Percentiles rank a stretch among this genome's conserved stretches.
Evolutionary conservation across 2,888 invertebrate species (phyloP).

Genomic region (Odiellus spinosus): DNA sequence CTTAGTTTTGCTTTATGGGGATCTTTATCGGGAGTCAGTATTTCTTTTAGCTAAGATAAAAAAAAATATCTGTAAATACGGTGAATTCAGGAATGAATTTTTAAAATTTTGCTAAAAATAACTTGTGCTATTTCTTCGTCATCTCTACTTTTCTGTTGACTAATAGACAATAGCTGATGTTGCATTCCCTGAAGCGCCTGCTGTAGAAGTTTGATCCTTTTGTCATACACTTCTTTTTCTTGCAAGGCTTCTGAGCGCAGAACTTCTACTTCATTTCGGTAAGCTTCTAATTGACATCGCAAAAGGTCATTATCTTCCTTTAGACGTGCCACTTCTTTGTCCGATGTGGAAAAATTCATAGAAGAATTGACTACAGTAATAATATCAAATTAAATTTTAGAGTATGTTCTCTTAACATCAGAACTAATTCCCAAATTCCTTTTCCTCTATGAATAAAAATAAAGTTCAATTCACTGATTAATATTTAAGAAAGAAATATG

Average conservation of each 20-base stretch:
- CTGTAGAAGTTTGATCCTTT: conserved; percentile 58
- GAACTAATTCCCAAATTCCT: conserved; percentile 1
- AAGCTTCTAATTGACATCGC: conserved; percentile 77
- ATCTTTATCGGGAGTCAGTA: too few species aligned
- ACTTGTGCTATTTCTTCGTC: conserved; percentile 4
- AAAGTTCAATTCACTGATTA: too few species aligned
- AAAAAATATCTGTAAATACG: neutral
- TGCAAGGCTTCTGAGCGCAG: conserved; percentile 62
- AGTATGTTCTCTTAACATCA: too few species aligned
- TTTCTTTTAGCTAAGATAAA: neutral
- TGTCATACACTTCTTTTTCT: conserved; percentile 65
- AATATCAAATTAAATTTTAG: too few species aligned
- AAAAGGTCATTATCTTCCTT: conserved; percentile 79
- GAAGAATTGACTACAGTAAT: too few species aligned
- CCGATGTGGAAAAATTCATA: too few species aligned
- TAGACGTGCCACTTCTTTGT: neutral
- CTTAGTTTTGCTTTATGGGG: too few species aligned
- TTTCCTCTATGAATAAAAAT: too few species aligned
- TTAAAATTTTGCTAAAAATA: neutral
- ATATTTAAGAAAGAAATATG: too few species aligned
- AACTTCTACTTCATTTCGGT: conserved; percentile 81
- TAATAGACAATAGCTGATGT: conserved; percentile 19
- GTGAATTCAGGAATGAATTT: neutral
- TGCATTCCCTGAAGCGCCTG: conserved; percentile 39
- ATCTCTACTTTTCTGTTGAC: conserved; percentile 5